A percentile compares a stretch with the other conserved stretches of the same genome.
phyloP scores from a whole-genome alignment of 1,140 invertebrate species.

The Andrena cerasifolii region DNA sequence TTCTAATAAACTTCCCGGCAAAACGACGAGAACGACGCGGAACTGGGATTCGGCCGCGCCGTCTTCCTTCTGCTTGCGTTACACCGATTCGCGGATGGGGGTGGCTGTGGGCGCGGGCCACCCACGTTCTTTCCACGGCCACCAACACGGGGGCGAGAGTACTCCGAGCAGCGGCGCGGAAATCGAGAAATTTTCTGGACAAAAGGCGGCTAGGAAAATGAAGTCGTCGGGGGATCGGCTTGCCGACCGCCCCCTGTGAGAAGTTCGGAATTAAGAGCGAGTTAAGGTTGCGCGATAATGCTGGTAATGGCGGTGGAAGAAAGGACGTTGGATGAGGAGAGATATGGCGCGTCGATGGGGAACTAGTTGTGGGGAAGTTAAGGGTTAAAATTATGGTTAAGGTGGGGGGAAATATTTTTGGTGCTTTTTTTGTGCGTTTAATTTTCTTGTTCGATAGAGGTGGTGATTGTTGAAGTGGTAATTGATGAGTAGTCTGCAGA shows the following conservation, averaged over 20 bases:
- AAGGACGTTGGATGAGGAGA: slow-evolving; percentile 12
- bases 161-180: slow-evolving; percentile 10
- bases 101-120: not conserved
- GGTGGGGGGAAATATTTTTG: no score
- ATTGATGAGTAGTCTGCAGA: no score
- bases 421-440: no score
- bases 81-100: not conserved
- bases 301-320: slow-evolving; percentile 1
- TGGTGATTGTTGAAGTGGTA: not conserved
- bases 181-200: slow-evolving; percentile 38
- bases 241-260: not conserved
- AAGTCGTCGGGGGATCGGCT: slow-evolving; percentile 23
- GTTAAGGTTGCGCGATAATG: slow-evolving; percentile 13
- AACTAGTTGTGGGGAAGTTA: not conserved
- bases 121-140: not conserved
- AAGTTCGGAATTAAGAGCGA: slow-evolving; percentile 36
- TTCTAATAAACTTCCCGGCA: slow-evolving; percentile 63
- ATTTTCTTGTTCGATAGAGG: not conserved
- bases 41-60: slow-evolving; percentile 21
- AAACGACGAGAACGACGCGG: slow-evolving; percentile 48
- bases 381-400: not conserved
- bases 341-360: slow-evolving; percentile 14
- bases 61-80: slow-evolving; percentile 11
- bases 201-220: slow-evolving; percentile 30
- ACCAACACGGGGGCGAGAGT: not conserved